Conservation (phyloP, 2,113 vertebrate species). For the Pygoscelis antarcticus region DNA sequence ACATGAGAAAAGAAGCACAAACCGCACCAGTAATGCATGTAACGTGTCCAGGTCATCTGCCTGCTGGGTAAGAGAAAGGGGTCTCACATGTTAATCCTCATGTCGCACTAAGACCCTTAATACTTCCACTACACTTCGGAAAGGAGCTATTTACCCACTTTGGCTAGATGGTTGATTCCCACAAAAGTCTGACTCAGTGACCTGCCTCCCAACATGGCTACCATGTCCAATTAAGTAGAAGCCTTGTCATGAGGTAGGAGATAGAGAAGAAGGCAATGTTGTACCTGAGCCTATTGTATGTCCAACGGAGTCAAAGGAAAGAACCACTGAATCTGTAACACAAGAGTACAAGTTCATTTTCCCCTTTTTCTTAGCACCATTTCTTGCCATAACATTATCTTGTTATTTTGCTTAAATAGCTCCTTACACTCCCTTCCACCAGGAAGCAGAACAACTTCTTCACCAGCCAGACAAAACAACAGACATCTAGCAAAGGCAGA, state of each 20-base stretch:
- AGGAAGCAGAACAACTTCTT: background rate
- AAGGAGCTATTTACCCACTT: background rate
- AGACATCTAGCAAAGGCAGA: background rate
- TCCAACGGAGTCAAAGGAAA: conserved; percentile 90
- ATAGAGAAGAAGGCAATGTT: conserved; percentile 67
- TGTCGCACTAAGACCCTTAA: background rate
- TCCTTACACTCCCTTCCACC: background rate
- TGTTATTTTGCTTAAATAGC: background rate
- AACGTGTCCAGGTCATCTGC: background rate
- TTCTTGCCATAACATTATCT: conserved; percentile 2
- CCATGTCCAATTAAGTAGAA: conserved; percentile 40
- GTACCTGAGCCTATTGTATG: conserved; percentile 95
- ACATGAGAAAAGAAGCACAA: conserved; percentile 6
- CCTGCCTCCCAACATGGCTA: conserved; percentile 73
- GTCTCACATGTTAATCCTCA: background rate
- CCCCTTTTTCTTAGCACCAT: conserved; percentile 28
- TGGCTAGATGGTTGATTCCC: background rate
- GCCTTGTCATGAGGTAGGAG: conserved; percentile 47
- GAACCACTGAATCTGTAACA: conserved; percentile 93
- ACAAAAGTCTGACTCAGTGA: background rate
- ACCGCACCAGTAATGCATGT: background rate
- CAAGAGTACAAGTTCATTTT: conserved; percentile 89
- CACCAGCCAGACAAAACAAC: background rate
- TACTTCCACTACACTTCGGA: background rate
- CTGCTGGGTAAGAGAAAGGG: background rate